A percentile compares a stretch with the other conserved stretches of the same genome.
Evolutionary conservation across 2,113 vertebrate genomes (phyloP).

Genomic region (Passerina amoena): DNA sequence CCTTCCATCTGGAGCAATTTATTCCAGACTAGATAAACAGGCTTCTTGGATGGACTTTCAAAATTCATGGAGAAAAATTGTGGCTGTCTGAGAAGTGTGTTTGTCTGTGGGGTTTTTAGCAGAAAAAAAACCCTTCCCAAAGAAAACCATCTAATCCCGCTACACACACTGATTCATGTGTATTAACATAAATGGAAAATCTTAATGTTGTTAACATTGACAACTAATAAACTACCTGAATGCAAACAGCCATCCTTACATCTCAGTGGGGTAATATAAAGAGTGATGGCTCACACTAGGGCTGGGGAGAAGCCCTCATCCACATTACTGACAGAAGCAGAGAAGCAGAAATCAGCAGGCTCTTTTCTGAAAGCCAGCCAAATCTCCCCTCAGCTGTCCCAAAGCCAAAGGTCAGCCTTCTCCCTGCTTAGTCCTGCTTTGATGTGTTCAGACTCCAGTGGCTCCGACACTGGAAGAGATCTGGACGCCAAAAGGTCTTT

Average conservation of each 20-base stretch:
- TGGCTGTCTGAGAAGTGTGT: background rate
- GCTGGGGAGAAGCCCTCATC: background rate
- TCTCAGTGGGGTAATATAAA: background rate
- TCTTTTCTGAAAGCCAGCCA: background rate
- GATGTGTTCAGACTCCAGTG: background rate
- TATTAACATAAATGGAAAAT: background rate
- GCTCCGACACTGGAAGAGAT: background rate
- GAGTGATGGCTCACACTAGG: background rate
- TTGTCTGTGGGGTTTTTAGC: background rate
- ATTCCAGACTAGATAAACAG: background rate
- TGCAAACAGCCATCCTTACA: background rate
- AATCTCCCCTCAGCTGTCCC: background rate
- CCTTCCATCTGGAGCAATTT: background rate
- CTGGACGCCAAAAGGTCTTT: background rate
- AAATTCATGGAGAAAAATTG: background rate
- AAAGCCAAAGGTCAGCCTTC: background rate
- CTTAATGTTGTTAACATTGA: background rate
- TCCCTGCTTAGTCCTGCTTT: background rate
- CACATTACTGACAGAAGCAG: background rate
- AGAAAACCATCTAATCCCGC: background rate
- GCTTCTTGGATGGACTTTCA: background rate
- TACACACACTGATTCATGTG: rapidly evolving
- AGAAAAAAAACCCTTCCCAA: background rate
- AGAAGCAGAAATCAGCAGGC: background rate
- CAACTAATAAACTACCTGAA: background rate